phyloP scores from a whole-genome alignment of 1,140 invertebrate species.

The Araneus ventricosus region DNA sequence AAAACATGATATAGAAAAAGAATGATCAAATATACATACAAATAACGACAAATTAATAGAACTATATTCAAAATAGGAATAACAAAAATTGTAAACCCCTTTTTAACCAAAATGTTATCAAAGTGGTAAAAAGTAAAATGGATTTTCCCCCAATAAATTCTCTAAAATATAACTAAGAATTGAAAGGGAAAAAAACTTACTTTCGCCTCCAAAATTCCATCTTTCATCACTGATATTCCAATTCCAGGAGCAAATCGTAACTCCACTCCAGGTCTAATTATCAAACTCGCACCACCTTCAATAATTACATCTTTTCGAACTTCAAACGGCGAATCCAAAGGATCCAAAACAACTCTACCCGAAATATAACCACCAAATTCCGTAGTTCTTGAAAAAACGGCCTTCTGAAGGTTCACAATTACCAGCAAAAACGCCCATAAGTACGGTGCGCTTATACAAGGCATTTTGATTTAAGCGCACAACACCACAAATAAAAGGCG shows the following conservation, averaged over 20 bases:
- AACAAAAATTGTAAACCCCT: too few relatives aligned
- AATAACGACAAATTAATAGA: too few relatives aligned
- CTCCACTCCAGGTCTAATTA: slow-evolving; percentile 91
- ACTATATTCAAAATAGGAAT: too few relatives aligned
- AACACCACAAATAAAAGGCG: slow-evolving; percentile 44
- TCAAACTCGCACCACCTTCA: slow-evolving; percentile 86
- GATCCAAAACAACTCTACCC: slow-evolving; percentile 1
- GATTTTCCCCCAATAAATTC: too few relatives aligned
- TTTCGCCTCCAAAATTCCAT: slow-evolving; percentile 90
- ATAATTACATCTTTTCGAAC: slow-evolving; percentile 90
- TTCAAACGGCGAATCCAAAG: slow-evolving; percentile 84
- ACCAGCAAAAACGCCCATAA: slow-evolving; percentile 41
- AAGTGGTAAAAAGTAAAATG: too few relatives aligned
- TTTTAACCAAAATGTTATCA: too few relatives aligned
- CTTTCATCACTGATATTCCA: slow-evolving; percentile 89
- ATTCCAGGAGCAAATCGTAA: slow-evolving; percentile 92
- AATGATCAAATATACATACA: too few relatives aligned
- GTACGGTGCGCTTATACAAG: neutral
- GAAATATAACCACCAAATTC: slow-evolving; percentile 66
- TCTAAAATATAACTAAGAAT: neutral
- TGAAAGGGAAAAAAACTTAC: slow-evolving; percentile 83
- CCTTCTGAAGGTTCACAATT: neutral
- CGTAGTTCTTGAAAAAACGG: neutral
- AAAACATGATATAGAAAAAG: too few relatives aligned
- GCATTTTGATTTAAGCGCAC: slow-evolving; percentile 38